These are phyloP conservation scores for Pangasianodon hypophthalmus DNA, from an alignment of 2,113 vertebrate genomes.

Conservation along the genomic window DNA sequence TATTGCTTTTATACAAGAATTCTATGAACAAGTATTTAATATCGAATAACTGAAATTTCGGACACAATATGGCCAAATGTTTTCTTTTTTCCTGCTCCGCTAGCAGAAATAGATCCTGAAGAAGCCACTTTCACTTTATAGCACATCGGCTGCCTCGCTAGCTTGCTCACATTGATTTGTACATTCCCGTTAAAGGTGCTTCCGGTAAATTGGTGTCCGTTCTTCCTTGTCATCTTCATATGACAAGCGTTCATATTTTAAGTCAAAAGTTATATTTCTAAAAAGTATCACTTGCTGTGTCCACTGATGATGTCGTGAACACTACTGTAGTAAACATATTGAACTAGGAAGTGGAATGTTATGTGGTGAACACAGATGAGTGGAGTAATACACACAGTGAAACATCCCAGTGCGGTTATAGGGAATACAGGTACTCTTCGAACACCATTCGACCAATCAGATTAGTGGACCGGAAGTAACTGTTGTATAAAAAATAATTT, in stretches of 20 bases:
- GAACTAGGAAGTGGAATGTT: neutral
- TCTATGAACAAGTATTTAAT: neutral
- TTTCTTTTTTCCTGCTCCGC: neutral
- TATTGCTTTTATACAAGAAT: neutral
- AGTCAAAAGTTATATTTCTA: neutral
- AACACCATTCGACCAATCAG: neutral
- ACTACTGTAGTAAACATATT: neutral
- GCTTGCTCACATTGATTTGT: neutral
- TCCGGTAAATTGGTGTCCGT: neutral
- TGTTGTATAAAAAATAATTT: neutral
- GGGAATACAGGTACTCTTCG: neutral
- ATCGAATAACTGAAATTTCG: neutral
- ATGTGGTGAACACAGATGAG: neutral
- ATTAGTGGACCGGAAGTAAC: neutral
- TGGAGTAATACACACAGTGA: neutral
- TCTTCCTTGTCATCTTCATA: neutral
- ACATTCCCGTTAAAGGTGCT: neutral
- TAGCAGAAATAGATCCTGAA: neutral
- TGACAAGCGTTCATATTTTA: neutral
- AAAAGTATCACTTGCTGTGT: neutral
- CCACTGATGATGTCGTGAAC: neutral
- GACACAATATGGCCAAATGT: too few relatives aligned
- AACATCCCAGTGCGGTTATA: neutral
- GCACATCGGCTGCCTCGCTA: neutral
- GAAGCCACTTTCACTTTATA: neutral